These are phyloP conservation scores for Oxyruncus cristatus DNA, from an alignment of 2,113 vertebrate species.

Conservation along the genomic window DNA sequence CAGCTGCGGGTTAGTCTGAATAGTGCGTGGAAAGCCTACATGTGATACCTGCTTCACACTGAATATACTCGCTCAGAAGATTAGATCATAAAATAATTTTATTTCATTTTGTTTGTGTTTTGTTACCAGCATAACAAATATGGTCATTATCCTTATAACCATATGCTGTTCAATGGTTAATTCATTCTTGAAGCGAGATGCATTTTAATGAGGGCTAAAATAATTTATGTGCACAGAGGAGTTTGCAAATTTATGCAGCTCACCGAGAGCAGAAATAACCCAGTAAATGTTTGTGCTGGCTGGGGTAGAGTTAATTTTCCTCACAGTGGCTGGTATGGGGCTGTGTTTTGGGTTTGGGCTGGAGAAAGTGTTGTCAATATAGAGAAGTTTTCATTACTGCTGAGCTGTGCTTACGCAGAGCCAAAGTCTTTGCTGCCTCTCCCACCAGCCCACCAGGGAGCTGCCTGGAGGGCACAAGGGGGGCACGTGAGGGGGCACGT, in stretches of 20 bases:
- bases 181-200: neutral
- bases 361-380: fast-evolving
- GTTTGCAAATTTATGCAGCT: neutral
- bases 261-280: neutral
- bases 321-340: fast-evolving
- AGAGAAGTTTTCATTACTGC: neutral
- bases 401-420: neutral
- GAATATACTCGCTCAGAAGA: neutral
- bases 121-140: neutral
- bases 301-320: neutral
- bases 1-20: neutral
- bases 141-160: neutral
- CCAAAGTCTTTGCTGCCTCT: neutral
- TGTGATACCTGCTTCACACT: neutral
- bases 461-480: neutral
- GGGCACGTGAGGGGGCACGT: neutral
- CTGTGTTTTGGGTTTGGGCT: neutral
- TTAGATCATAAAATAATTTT: neutral
- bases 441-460: fast-evolving
- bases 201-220: neutral
- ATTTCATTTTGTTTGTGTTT: neutral
- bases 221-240: neutral
- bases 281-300: neutral
- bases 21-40: neutral
- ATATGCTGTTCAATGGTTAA: neutral